phyloP scores from a whole-genome alignment of 2,888 invertebrate genomes.

The Onthophagus sagittarius region DNA sequence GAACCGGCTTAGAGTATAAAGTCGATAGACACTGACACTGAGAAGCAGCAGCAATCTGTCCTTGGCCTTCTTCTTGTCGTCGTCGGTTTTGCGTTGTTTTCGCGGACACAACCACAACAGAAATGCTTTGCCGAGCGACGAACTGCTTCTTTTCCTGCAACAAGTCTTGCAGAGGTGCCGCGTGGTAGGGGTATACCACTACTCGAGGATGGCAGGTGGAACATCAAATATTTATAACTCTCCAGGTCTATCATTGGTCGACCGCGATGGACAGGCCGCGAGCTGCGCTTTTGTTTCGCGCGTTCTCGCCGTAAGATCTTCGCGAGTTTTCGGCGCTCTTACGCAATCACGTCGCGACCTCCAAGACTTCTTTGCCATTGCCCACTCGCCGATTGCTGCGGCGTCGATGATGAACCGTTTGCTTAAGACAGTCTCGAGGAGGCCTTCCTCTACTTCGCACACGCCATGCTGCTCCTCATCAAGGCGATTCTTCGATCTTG shows the following conservation, averaged over 20 bases:
- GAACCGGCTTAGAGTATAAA: slow-evolving; percentile 14
- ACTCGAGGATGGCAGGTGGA: slow-evolving; percentile 43
- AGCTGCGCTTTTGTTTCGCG: slow-evolving; percentile 14
- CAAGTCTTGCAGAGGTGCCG: slow-evolving; percentile 38
- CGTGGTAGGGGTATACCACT: slow-evolving; percentile 44
- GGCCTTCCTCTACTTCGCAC: not conserved
- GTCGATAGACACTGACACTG: slow-evolving; percentile 43
- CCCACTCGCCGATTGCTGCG: not conserved
- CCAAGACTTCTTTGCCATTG: not conserved
- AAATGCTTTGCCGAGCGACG: slow-evolving; percentile 48
- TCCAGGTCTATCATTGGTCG: slow-evolving; percentile 38
- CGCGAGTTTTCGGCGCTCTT: slow-evolving; percentile 10
- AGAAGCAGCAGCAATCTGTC: slow-evolving; percentile 33
- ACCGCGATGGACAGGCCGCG: slow-evolving; percentile 26
- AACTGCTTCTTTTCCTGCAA: slow-evolving; percentile 49
- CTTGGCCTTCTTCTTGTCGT: slow-evolving; percentile 41
- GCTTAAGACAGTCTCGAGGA: not conserved
- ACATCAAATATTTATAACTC: slow-evolving; percentile 40
- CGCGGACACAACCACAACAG: slow-evolving; percentile 49
- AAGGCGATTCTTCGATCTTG: not conserved
- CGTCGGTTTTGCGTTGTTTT: slow-evolving; percentile 44
- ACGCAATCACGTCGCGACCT: not conserved
- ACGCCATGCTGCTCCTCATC: not conserved
- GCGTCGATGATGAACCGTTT: not conserved
- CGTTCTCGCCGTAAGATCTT: slow-evolving; percentile 6